Evolutionary conservation across 30 jellyfish, hydroid and myxozoan species (phyloP), one percentile per base, ranked within the genome.

Genomic region (Chironex yamaguchii): DNA sequence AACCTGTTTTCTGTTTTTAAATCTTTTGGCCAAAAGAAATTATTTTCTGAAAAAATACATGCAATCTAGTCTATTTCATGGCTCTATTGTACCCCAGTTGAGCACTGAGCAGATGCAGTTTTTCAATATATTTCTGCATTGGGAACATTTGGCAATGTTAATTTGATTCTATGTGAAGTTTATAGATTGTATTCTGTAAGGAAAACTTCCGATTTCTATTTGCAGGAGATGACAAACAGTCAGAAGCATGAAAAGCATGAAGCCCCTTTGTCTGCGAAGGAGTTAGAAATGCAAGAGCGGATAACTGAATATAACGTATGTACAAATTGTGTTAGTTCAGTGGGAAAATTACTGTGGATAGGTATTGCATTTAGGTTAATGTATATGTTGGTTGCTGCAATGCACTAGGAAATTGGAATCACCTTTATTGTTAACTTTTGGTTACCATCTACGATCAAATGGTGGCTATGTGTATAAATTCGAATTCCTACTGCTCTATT

Each of bases 251-350:
- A 52, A n/a, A 11, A 32, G 0, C 29, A 27, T 1, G 89, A 58
- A 68, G 82, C 67, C n/a, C 51, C 52, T 4, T 82, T 69, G 17
- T 62, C 93, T 22, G 64, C 34, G 50, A 80, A 87, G 49, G 98
- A 91, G 34, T 12, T 78, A 23, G 94, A 91, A 76, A 67, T 77
- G 90, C 94, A 84, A 32, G 54, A 58, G n/a, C 65, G 87, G 22
- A 75, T 91, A 9, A 77, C 79, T 23, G 92, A 91, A 23, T 91
- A 91, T 66, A 91, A 91, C 73, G 98, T 91, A 91, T 24, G 91
- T 65, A 11, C n/a, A n/a, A n/a, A n/a, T n/a, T n/a, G n/a, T n/a
- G n/a, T n/a, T n/a, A n/a, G n/a, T n/a, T n/a, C n/a, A n/a, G n/a
- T n/a, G n/a, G n/a, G n/a, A n/a, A n/a, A n/a, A n/a, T n/a, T n/a